These are phyloP conservation scores for Torymus tubicola DNA, from an alignment of 2,888 invertebrate species.

Conservation along the genomic window DNA sequence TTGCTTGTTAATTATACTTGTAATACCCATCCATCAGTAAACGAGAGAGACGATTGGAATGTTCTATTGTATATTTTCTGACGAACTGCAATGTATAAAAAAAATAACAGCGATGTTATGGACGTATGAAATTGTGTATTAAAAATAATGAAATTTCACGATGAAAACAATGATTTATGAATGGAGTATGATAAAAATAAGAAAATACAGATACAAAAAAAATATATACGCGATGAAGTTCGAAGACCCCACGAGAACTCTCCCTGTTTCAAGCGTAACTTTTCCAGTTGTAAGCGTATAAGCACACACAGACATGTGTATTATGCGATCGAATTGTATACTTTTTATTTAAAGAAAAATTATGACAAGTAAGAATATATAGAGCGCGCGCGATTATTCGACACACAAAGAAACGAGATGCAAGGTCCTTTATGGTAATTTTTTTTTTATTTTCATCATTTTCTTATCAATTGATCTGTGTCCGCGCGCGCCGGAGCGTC, in stretches of 20 bases:
- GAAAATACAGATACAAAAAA: slow-evolving; percentile 52
- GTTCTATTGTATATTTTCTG: slow-evolving; percentile 68
- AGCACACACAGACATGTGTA: slow-evolving; percentile 44
- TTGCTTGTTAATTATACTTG: slow-evolving; percentile 57
- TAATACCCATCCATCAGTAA: slow-evolving; percentile 56
- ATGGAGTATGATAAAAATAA: slow-evolving; percentile 55
- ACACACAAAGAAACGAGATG: slow-evolving; percentile 48
- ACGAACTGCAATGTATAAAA: slow-evolving; percentile 68
- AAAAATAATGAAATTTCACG: slow-evolving; percentile 56
- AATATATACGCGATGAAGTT: slow-evolving; percentile 56
- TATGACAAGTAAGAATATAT: slow-evolving; percentile 55
- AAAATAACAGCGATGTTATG: slow-evolving; percentile 65
- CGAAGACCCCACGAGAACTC: slow-evolving; percentile 58
- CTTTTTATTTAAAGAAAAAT: slow-evolving; percentile 55
- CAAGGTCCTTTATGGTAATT: slow-evolving; percentile 35
- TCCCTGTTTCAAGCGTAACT: slow-evolving; percentile 57
- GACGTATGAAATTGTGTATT: slow-evolving; percentile 64
- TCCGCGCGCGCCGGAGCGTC: slow-evolving; percentile 40
- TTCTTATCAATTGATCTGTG: slow-evolving; percentile 14
- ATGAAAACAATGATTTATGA: slow-evolving; percentile 57
- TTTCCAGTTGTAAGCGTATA: slow-evolving; percentile 58
- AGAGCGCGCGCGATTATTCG: slow-evolving; percentile 52
- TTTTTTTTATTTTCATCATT: slow-evolving; percentile 42
- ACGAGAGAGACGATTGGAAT: slow-evolving; percentile 60
- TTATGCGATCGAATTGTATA: slow-evolving; percentile 52